Evolutionary conservation across 2,888 invertebrate species (phyloP).

Genomic region (Ectemnius lituratus): DNA sequence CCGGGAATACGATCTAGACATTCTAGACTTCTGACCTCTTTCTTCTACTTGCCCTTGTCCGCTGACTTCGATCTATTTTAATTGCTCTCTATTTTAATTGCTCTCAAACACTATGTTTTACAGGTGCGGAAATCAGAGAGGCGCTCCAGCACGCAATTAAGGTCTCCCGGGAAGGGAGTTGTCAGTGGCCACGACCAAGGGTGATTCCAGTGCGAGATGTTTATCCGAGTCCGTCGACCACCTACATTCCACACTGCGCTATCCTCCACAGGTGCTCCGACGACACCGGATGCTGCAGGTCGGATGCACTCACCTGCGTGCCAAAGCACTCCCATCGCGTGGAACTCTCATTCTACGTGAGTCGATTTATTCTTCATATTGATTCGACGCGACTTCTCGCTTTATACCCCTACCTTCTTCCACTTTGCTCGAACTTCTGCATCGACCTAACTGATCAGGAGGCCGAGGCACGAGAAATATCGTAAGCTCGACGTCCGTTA

Average conservation of each 20-base stretch:
- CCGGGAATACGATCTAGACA: not conserved
- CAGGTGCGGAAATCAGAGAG: constrained; percentile 70
- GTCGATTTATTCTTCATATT: constrained; percentile 74
- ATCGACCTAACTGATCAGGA: too few relatives aligned
- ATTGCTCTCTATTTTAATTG: not conserved
- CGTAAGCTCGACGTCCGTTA: too few relatives aligned
- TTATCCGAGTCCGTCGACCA: constrained; percentile 85
- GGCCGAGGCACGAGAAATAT: too few relatives aligned
- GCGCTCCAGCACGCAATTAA: constrained; percentile 76
- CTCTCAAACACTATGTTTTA: constrained; percentile 36
- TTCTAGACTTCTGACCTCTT: not conserved
- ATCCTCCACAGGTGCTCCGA: constrained; percentile 91
- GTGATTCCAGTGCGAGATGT: constrained; percentile 87
- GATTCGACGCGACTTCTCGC: constrained; percentile 8
- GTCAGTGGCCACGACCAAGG: constrained; percentile 85
- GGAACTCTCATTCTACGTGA: constrained; percentile 89
- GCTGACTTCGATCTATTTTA: not conserved
- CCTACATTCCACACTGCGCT: constrained; percentile 91
- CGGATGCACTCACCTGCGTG: constrained; percentile 86
- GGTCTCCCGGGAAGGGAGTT: constrained; percentile 80
- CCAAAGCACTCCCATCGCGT: constrained; percentile 86
- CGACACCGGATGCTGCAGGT: constrained; percentile 91
- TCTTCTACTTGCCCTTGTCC: too few relatives aligned
- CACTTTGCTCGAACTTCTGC: too few relatives aligned
- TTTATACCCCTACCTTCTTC: too few relatives aligned